Percentiles rank a stretch among this genome's conserved stretches.
Conservation (phyloP, 2,113 vertebrate genomes). For the Dasypus novemcinctus region DNA sequence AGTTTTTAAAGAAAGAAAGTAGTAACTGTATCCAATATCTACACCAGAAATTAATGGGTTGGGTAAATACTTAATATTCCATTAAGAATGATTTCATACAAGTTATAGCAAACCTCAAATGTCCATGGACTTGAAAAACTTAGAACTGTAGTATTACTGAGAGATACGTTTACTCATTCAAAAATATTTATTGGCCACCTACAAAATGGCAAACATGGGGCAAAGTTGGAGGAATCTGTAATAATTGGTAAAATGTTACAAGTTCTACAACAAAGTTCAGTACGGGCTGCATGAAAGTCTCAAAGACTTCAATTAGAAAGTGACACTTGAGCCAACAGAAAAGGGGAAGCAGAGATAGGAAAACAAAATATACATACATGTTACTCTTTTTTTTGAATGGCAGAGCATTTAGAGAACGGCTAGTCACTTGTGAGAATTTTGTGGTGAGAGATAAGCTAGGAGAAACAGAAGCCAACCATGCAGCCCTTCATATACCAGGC, state of each 20-base stretch:
- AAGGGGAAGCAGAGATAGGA: not conserved
- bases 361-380: not conserved
- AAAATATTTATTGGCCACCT: not conserved
- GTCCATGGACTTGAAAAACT: not conserved
- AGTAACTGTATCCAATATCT: not conserved
- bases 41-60: not conserved
- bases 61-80: not conserved
- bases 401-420: not conserved
- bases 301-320: not conserved
- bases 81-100: slow-evolving; percentile 6
- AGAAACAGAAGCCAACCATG: accelerated
- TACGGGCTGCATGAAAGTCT: no score
- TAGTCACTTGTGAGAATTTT: not conserved
- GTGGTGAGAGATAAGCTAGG: accelerated
- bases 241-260: not conserved
- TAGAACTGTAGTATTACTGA: not conserved
- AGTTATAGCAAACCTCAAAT: not conserved
- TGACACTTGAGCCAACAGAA: not conserved
- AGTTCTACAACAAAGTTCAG: no score
- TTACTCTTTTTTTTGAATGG: not conserved
- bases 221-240: not conserved
- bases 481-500: accelerated
- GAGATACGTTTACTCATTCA: not conserved
- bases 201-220: not conserved
- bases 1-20: no score